Base-by-base conservation (phyloP, 2,797 vertebrate genomes). In the Mallotus villosus region DNA sequence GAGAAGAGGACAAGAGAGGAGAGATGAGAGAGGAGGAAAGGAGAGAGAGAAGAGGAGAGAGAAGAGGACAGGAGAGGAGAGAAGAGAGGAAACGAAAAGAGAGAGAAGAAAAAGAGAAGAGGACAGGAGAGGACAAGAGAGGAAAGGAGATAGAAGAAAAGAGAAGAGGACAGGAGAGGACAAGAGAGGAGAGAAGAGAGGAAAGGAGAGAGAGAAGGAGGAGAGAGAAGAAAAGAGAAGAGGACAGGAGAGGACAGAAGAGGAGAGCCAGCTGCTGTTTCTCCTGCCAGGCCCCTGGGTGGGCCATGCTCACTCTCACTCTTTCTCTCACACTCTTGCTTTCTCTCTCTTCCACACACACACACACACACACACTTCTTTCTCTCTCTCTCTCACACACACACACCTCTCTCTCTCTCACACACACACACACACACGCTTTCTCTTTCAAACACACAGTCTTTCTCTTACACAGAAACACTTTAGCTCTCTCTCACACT, bases 221-320 rank as follows among this genome's bases (percentile, higher is more conserved):
- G 19, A 6, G 32, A 58, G 51, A 49, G 12, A 73, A 73, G 63
- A 63, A 67, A 61, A 34, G 61, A 55, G 41, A 21, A 21, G n/a
- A 34, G 67, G n/a, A n/a, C n/a, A n/a, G n/a, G n/a, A n/a, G n/a
- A n/a, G n/a, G n/a, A n/a, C n/a, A n/a, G n/a, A n/a, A 6, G 21
- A 34, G 51, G 1, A 4, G 4, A 74, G 84, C 74, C 80, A 83
- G 80, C 87, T 85, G 80, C 88, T 82, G 84, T 81, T 85, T 72
- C 64, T 19, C 76, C 80, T 78, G 89, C 85, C 87, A 88, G 89
- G 72, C 80, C 83, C 73, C 84, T 91, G 91, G 91, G 91, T 91
- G 92, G 90, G 90, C 87, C 85, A 82, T 85, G 86, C 79, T 82
- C 83, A 84, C 76, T 84, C 88, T 84, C 79, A 84, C 83, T 22